A percentile compares a stretch with the other conserved stretches of the same genome.
These are phyloP conservation scores for Alouatta caraya DNA, from an alignment of 2,797 vertebrate genomes.

Conservation along the genomic window DNA sequence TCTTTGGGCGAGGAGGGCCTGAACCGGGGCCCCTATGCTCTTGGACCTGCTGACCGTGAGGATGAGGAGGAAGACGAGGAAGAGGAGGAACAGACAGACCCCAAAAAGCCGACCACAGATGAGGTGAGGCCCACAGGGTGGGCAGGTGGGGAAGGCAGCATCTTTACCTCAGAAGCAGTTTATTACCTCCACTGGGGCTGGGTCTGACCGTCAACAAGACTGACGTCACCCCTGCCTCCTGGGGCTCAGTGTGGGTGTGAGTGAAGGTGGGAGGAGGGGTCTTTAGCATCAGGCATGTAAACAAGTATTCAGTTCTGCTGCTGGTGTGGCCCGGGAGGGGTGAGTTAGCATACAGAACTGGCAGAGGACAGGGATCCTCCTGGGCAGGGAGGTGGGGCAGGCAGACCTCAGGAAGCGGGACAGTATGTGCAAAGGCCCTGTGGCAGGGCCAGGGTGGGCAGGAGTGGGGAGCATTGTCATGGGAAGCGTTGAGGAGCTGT, in stretches of 20 bases:
- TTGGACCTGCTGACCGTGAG: constrained; percentile 82
- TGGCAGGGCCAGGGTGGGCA: neutral
- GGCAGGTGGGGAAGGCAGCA: neutral
- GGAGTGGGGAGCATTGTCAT: neutral
- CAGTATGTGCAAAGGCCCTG: neutral
- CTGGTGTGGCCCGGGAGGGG: neutral
- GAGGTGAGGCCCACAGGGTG: constrained; percentile 83
- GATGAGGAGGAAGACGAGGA: constrained; percentile 93
- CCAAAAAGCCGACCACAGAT: constrained; percentile 90
- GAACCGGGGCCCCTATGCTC: neutral
- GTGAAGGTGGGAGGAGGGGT: neutral
- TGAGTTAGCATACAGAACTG: neutral
- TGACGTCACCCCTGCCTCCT: neutral
- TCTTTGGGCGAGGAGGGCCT: constrained; percentile 85
- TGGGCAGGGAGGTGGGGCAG: neutral
- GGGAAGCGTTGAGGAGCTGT: neutral
- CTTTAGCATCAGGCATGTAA: neutral
- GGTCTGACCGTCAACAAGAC: neutral
- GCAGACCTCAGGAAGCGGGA: neutral
- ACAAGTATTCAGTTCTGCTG: neutral
- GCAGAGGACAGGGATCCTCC: neutral
- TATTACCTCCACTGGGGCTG: neutral
- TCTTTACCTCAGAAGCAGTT: neutral
- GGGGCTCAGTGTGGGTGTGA: accelerated
- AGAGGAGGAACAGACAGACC: constrained; percentile 87